Conservation (phyloP, 2,113 vertebrate genomes). For the Speoplatyrhinus poulsoni region DNA sequence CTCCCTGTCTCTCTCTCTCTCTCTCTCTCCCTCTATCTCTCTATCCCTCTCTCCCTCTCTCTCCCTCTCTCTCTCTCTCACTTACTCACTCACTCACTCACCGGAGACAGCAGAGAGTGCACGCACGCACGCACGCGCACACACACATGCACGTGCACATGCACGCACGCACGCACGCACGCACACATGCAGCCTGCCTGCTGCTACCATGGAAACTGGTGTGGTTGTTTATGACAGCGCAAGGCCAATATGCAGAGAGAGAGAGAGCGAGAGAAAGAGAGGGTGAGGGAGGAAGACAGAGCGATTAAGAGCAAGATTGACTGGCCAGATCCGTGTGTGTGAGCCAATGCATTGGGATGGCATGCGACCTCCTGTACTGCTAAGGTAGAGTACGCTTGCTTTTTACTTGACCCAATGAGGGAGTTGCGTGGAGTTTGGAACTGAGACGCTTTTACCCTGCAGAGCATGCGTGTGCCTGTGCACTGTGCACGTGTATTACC, state of each 20-base stretch:
- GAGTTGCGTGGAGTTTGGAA: conserved; percentile 15
- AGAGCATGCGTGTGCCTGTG: conserved; percentile 55
- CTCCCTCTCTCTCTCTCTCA: conserved; percentile 45
- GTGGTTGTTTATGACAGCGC: conserved; percentile 80
- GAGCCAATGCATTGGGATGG: conserved; percentile 66
- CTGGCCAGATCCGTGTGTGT: conserved; percentile 53
- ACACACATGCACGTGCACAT: conserved; percentile 16
- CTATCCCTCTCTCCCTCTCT: conserved; percentile 45
- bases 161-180: conserved; percentile 19
- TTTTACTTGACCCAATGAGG: conserved; percentile 15
- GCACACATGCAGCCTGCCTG: conserved; percentile 57
- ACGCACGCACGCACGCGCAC: too few relatives aligned
- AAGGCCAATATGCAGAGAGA: conserved; percentile 63
- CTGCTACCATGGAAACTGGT: conserved; percentile 81
- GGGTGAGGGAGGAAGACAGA: not conserved
- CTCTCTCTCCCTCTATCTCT: not conserved
- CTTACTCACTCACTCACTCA: conserved; percentile 54
- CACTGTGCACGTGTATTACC: conserved; percentile 27
- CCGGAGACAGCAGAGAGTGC: conserved; percentile 67
- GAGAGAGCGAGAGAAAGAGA: conserved; percentile 35
- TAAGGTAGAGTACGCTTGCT: conserved; percentile 54
- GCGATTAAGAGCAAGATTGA: conserved; percentile 57
- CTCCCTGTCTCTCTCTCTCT: conserved; percentile 10
- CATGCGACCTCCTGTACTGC: conserved; percentile 35
- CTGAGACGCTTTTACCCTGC: conserved; percentile 37